These are phyloP conservation scores for Pinna nobilis DNA, from an alignment of 1,140 invertebrate genomes.

Conservation along the genomic window DNA sequence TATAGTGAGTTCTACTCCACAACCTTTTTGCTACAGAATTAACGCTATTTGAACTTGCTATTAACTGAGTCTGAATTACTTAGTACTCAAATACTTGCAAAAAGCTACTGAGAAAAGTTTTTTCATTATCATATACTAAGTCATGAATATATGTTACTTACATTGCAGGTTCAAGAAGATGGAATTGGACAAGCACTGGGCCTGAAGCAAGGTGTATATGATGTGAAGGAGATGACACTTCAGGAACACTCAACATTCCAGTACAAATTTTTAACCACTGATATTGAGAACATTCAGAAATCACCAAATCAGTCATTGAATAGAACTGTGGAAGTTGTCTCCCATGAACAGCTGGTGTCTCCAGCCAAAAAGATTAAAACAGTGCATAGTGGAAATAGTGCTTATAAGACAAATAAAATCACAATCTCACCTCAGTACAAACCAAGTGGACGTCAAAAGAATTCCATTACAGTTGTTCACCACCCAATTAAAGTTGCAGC, in stretches of 20 bases:
- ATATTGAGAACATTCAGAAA: constrained; percentile 21
- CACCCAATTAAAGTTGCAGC: neutral
- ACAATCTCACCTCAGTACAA: constrained; percentile 5
- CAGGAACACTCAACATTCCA: constrained; percentile 51
- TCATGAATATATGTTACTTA: neutral
- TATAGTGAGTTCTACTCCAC: too few species aligned
- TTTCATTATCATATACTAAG: too few species aligned
- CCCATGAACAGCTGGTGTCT: constrained; percentile 49
- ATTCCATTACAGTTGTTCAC: neutral
- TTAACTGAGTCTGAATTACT: too few species aligned
- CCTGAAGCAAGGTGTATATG: constrained; percentile 52
- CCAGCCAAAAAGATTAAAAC: constrained; percentile 42
- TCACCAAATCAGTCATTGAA: constrained; percentile 37
- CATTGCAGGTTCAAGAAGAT: constrained; percentile 58
- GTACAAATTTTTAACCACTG: constrained; percentile 54
- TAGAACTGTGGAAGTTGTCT: constrained; percentile 54
- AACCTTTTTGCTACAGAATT: too few species aligned
- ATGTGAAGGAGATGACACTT: constrained; percentile 52
- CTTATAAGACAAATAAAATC: neutral
- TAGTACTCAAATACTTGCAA: too few species aligned
- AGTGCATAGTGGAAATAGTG: neutral
- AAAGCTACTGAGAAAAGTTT: too few species aligned
- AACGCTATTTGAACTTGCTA: too few species aligned
- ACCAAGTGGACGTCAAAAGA: constrained; percentile 3
- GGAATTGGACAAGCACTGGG: constrained; percentile 54